These are phyloP conservation scores for Austrolebias charrua DNA, from an alignment of 2,797 vertebrate species.

Conservation along the genomic window DNA sequence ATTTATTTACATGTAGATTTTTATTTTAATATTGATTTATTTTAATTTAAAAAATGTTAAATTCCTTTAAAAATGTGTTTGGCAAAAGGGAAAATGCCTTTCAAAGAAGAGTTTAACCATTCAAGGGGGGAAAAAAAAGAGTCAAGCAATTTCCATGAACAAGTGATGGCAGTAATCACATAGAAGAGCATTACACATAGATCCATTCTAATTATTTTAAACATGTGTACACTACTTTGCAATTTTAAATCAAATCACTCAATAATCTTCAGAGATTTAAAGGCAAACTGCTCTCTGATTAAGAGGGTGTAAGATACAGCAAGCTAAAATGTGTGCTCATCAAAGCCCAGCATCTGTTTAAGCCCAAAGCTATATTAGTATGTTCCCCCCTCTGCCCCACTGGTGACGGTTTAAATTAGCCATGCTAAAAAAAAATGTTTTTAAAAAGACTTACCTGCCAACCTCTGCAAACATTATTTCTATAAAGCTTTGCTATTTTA, in stretches of 20 bases:
- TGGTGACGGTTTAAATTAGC: slow-evolving; percentile 75
- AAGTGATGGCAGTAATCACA: neutral
- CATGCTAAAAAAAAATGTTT: slow-evolving; percentile 41
- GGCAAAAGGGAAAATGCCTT: neutral
- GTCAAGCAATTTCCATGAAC: neutral
- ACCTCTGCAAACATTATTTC: slow-evolving; percentile 69
- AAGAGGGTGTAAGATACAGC: slow-evolving; percentile 35
- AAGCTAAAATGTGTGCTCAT: slow-evolving; percentile 65
- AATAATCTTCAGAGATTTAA: slow-evolving; percentile 42
- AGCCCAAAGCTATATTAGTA: slow-evolving; percentile 52
- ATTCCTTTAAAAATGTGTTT: neutral
- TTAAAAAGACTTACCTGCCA: slow-evolving; percentile 66
- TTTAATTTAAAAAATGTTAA: no score
- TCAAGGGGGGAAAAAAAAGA: neutral
- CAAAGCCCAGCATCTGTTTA: slow-evolving; percentile 72
- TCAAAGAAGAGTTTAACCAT: neutral
- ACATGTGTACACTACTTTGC: slow-evolving; percentile 3
- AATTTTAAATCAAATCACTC: slow-evolving; percentile 18
- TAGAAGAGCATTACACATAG: fast-evolving
- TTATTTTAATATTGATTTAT: no score
- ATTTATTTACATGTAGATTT: no score
- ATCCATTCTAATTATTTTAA: neutral
- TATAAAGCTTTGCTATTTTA: slow-evolving; percentile 64
- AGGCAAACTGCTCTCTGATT: slow-evolving; percentile 40
- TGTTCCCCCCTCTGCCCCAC: slow-evolving; percentile 48